Conservation (phyloP, 2,797 vertebrate genomes). For the Phylloscopus collybita region DNA sequence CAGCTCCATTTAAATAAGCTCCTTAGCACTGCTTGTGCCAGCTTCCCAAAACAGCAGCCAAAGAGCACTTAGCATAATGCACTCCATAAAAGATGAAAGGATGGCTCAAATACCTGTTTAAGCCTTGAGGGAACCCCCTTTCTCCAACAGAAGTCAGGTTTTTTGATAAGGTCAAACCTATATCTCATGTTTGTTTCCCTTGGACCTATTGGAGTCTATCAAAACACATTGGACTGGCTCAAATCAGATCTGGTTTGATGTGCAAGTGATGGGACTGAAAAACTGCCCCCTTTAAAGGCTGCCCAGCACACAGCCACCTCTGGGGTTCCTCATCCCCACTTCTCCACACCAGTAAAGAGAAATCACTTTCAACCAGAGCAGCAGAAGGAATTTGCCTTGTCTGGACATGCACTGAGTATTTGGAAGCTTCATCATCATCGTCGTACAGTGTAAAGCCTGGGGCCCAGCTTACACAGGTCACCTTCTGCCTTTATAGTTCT, state of each 20-base stretch:
- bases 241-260: not conserved
- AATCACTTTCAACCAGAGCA: not conserved
- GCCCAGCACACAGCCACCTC: not conserved
- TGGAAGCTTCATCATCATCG: not conserved
- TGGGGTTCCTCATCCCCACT: not conserved
- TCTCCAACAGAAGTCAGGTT: not conserved
- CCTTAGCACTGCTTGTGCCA: slow-evolving; percentile 39
- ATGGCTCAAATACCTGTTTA: not conserved
- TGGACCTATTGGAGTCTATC: not conserved
- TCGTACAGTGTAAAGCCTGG: not conserved
- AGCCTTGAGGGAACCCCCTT: not conserved
- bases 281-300: not conserved
- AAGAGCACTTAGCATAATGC: not conserved
- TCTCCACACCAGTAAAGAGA: not conserved
- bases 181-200: not conserved
- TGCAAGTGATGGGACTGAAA: not conserved
- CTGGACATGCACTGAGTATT: not conserved
- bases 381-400: not conserved
- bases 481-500: not conserved
- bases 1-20: slow-evolving; percentile 66
- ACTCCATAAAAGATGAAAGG: not conserved
- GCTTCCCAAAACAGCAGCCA: slow-evolving; percentile 18
- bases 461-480: not conserved
- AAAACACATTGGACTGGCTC: not conserved
- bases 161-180: not conserved